These are phyloP conservation scores for Pseudococcus longispinus DNA, from an alignment of 2,888 invertebrate species.

Conservation along the genomic window DNA sequence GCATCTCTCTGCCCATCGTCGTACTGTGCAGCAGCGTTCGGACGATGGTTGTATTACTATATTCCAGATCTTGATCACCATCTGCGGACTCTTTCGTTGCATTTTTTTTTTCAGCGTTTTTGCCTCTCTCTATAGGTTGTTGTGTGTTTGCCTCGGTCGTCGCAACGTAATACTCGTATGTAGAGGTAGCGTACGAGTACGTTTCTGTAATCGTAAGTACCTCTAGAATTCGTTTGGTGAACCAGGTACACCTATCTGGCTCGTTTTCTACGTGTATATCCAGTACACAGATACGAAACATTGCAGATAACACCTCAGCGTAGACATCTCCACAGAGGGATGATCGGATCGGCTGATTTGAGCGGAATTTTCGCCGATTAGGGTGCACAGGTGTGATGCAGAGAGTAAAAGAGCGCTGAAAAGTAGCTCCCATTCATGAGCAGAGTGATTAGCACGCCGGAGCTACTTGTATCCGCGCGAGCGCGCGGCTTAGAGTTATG, in stretches of 20 bases:
- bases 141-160: neutral
- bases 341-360: neutral
- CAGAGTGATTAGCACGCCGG: neutral
- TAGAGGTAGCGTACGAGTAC: neutral
- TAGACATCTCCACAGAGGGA: too few relatives aligned
- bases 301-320: neutral
- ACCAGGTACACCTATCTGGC: neutral
- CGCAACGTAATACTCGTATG: neutral
- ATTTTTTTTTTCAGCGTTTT: slow-evolving; percentile 40
- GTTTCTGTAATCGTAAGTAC: neutral
- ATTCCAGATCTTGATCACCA: slow-evolving; percentile 56
- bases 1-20: slow-evolving; percentile 53
- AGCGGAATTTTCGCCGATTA: neutral
- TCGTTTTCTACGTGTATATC: neutral
- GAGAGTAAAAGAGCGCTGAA: neutral
- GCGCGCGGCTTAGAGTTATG: slow-evolving; percentile 44
- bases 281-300: neutral
- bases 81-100: slow-evolving; percentile 56
- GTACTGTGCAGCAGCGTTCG: neutral
- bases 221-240: neutral
- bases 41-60: slow-evolving; percentile 51
- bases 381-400: neutral
- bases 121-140: neutral
- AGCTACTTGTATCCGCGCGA: slow-evolving; percentile 11
- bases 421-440: neutral